These are phyloP conservation scores for Marronus borbonicus DNA, from an alignment of 2,888 invertebrate species.

Conservation along the genomic window DNA sequence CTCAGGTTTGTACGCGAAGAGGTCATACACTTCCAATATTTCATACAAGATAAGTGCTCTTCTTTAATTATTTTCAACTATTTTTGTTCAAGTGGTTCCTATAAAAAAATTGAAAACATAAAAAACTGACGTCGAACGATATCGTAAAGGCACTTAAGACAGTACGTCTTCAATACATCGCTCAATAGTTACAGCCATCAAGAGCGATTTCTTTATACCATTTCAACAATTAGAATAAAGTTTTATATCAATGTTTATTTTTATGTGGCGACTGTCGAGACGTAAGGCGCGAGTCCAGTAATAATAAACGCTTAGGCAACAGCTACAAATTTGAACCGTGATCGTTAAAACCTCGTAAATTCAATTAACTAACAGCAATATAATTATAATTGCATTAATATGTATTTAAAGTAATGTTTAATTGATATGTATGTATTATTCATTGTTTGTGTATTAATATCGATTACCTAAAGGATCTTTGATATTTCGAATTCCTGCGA, in stretches of 20 bases:
- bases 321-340: background rate
- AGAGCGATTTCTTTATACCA: background rate
- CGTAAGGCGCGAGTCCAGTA: no score
- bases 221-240: constrained; percentile 1
- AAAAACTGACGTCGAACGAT: background rate
- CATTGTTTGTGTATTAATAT: constrained; percentile 18
- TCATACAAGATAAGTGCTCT: no score
- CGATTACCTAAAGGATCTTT: background rate
- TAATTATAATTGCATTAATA: background rate
- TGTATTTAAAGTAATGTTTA: no score
- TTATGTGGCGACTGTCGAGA: background rate
- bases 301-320: background rate
- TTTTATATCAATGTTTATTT: background rate
- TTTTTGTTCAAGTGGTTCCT: no score
- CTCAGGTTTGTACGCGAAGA: background rate
- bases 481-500: constrained; percentile 14
- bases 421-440: background rate
- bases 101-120: no score
- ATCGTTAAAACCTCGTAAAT: constrained; percentile 3
- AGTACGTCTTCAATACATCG: constrained; percentile 3
- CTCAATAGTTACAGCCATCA: background rate
- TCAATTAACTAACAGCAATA: background rate
- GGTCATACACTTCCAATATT: background rate
- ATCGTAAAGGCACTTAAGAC: background rate
- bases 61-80: no score